Evolutionary conservation across 2,888 invertebrate species (phyloP), one percentile per base, ranked within the genome.

Genomic region (Patella depressa): DNA sequence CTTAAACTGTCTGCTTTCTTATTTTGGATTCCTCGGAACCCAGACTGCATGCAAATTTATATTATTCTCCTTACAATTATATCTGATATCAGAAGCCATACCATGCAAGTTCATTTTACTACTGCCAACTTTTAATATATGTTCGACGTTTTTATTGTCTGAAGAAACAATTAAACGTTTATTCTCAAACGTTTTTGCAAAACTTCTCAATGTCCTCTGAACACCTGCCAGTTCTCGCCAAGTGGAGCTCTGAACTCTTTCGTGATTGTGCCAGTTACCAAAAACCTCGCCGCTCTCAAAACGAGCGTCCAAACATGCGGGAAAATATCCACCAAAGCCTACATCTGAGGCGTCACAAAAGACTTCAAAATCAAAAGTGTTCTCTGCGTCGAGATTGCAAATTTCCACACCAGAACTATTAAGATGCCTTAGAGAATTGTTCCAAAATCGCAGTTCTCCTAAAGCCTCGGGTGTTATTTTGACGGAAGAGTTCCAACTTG

Each of bases 341-440:
- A 59, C 59, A 59, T 59, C 59, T 59, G 59, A 59, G 59, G 59
- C 59, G 19, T 59, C 59, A 59, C 59, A 59, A 59, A 59, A 59
- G 17, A 59, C 19, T 14, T 59, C 59, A 59, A 59, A 59, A 59
- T 59, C 59, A 59, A 59, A 59, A 4, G 19, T 59, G 59, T 59
- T 19, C 17, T 59, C 19, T 19, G 19, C 59, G 5, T n/a, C 59
- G 59, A 59, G 17, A n/a, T 17, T 59, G 59, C 59, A 59, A 59
- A 59, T 59, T n/a, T 59, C 59, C 17, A 19, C 59, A 17, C 59
- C 59, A 17, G 17, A 19, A 5, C 59, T n/a, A 59, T 59, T 59
- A 59, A 59, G 59, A 17, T 59, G 17, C 19, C 14, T 59, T 19
- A 59, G 19, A 59, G 59, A 59, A 19, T 19, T 59, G 59, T 59